Evolutionary conservation across 2,113 vertebrate genomes (phyloP).

Genomic region (Zosterops hypoxanthus): DNA sequence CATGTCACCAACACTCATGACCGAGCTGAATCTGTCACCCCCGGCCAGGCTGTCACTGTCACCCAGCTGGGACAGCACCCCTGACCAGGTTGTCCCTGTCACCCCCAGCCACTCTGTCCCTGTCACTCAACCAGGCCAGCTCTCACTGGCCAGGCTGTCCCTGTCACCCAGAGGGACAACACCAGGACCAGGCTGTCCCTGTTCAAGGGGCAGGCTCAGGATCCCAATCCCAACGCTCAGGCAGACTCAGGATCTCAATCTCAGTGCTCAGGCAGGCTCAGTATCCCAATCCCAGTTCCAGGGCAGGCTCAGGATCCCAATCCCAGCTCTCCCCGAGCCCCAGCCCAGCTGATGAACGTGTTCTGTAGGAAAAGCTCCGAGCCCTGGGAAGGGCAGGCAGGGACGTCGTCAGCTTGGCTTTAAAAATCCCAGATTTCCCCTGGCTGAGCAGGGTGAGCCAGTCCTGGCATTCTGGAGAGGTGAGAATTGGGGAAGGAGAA

Average conservation of each 20-base stretch:
- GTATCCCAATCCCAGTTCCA: background rate
- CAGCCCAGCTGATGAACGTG: rapidly evolving
- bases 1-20: no score
- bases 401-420: rapidly evolving
- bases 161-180: background rate
- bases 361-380: background rate
- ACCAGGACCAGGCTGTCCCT: no score
- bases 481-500: background rate
- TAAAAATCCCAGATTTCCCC: background rate
- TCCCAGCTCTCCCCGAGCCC: background rate
- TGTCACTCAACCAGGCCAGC: background rate
- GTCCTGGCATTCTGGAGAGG: rapidly evolving
- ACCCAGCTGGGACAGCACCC: no score
- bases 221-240: background rate
- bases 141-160: rapidly evolving
- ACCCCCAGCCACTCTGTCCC: no score
- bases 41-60: background rate
- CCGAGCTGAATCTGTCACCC: background rate
- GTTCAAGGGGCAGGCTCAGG: no score
- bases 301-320: background rate
- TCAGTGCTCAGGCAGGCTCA: rapidly evolving
- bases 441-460: background rate
- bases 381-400: background rate
- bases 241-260: background rate
- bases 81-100: rapidly evolving